Base-by-base conservation (phyloP, 2,888 invertebrate species). In the Callinectes sapidus region DNA sequence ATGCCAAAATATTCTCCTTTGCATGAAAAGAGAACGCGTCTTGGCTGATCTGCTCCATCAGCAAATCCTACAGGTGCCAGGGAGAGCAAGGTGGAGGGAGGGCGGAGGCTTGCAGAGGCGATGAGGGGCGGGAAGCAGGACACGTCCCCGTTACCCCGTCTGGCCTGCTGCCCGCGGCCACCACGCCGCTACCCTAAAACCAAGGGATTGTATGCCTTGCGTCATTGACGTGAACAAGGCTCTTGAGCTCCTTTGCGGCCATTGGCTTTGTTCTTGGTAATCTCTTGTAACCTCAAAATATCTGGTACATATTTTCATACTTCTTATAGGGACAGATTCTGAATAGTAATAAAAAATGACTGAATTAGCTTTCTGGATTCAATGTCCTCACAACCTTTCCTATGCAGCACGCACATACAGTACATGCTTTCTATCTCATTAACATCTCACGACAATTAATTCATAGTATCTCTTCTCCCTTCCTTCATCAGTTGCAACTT, bases 71-170 rank as follows among this genome's bases (percentile, higher is more conserved):
- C 35, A 81, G 28, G 35, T 81, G 13, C 35, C 81, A 32, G 35
- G 5, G 81, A 32, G 32, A 35, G 16, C 81, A 81, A 81, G 81
- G 35, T 8, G 35, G 81, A 14, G 81, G 81, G 81, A 32, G 81
- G 35, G 35, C 71, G 81, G 81, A 32, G 32, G 81, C 14, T 32
- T 32, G 32, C 35, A 35, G 32, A 35, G 81, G 81, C 16, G 18
- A 35, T 32, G 35, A 81, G 16, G 35, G 81, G 81, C 81, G 32
- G 81, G 13, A 81, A 81, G 23, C 81, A 81, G 81, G 81, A 81
- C 81, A 81, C 81, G 81, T 81, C 81, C 81, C 81, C 81, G 81
- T 81, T 81, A 81, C 81, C 81, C 81, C 35, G 81, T 81, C 81
- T 81, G 81, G 35, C 35, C 81, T 81, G 81, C 32, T 35, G 81